phyloP scores from a whole-genome alignment of 2,797 vertebrate species.

The Centroberyx gerrardi region DNA sequence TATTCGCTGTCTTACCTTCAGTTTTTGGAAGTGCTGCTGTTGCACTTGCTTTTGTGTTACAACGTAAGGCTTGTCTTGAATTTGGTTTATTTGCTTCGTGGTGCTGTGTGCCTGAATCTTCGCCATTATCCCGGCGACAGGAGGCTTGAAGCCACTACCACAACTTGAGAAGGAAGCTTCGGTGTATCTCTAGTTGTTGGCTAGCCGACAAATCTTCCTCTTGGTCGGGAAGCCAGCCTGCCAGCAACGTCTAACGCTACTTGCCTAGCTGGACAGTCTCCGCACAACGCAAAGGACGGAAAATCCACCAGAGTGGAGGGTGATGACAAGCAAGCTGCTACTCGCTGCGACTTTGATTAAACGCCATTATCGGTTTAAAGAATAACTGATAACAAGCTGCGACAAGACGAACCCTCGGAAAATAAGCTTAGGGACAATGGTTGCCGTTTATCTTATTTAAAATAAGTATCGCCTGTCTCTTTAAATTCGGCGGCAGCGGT shows the following conservation, averaged over 20 bases:
- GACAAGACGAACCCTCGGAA: slow-evolving; percentile 53
- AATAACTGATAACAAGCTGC: slow-evolving; percentile 29
- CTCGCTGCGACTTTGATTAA: slow-evolving; percentile 71
- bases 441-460: slow-evolving; percentile 83
- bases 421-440: slow-evolving; percentile 82
- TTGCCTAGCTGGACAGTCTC: slow-evolving; percentile 82
- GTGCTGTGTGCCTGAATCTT: slow-evolving; percentile 90
- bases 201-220: slow-evolving; percentile 83
- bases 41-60: slow-evolving; percentile 89
- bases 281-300: slow-evolving; percentile 72
- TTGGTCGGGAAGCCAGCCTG: slow-evolving; percentile 84
- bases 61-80: slow-evolving; percentile 89
- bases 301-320: slow-evolving; percentile 73
- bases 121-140: slow-evolving; percentile 88
- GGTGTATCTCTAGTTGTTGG: slow-evolving; percentile 81
- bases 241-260: slow-evolving; percentile 74
- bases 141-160: slow-evolving; percentile 78
- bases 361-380: slow-evolving; percentile 62
- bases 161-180: slow-evolving; percentile 80
- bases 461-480: slow-evolving; percentile 88
- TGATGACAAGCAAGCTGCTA: slow-evolving; percentile 77
- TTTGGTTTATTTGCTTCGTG: slow-evolving; percentile 89
- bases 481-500: slow-evolving; percentile 91
- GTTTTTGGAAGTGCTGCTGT: slow-evolving; percentile 91
- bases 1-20: slow-evolving; percentile 86